Evolutionary conservation across 2,797 vertebrate species (phyloP), one percentile per base, ranked within the genome.

Genomic region (Microctenopoma lineatum): DNA sequence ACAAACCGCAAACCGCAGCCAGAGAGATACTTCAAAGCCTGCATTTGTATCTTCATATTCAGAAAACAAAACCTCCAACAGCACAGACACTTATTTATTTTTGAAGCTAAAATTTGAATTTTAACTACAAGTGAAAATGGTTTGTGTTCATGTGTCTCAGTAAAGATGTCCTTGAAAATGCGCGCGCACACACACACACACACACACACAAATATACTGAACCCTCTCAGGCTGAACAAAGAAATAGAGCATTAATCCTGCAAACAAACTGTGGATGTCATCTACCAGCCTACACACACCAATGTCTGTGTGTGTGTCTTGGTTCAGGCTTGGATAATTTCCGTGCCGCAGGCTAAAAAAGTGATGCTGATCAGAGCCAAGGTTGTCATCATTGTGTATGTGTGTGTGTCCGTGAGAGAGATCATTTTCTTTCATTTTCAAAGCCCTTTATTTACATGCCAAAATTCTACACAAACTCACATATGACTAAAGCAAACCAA

Each of bases 321-420:
- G 45, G 73, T 77, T 59, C 34, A 61, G 66, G 62, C 47, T 59
- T 53, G 68, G 73, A 60, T 79, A 47, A 74, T 74, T 77, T 67
- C 38, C 4, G 41, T 66, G 63, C 73, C 66, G 2, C 36, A 15
- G 67, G 66, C 56, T 18, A 59, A 7, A 38, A 51, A 70, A 66
- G 58, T 1, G 3, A 58, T 41, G 58, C 69, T 57, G 72, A 79
- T 47, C 65, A 46, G 27, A n/a, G 42, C 75, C 66, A 64, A 42
- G 78, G 41, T 54, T 73, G 62, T 69, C 71, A 70, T 16, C 38
- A 34, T 34, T 21, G 21, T 21, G 21, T 21, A 21, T 21, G 21
- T 21, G 21, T 21, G 21, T 21, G 21, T 1, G 21, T 21, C 21
- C 21, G 21, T 21, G 21, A 21, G 21, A 21, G 21, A 21, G 21